Evolutionary conservation across 2,113 vertebrate species (phyloP).

Genomic region (Lipophrys pholis): DNA sequence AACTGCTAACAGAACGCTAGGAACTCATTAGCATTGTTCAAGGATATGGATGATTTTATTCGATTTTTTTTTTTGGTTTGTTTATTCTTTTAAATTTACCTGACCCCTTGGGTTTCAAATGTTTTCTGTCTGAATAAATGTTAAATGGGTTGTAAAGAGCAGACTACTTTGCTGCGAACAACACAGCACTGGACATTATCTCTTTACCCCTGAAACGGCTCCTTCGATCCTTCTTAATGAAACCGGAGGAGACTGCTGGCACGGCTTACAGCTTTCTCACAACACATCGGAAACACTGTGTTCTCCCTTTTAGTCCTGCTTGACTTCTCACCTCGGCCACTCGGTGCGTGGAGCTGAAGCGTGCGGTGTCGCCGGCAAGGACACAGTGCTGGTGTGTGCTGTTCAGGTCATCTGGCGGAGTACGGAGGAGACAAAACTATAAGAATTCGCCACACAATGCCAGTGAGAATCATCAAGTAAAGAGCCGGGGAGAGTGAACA

Average conservation of each 20-base stretch:
- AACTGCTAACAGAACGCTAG: too few relatives aligned
- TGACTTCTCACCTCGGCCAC: constrained; percentile 90
- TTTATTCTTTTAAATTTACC: neutral
- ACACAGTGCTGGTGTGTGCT: constrained; percentile 96
- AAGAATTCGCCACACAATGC: neutral
- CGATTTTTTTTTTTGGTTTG: too few relatives aligned
- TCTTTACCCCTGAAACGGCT: neutral
- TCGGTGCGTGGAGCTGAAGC: constrained; percentile 97
- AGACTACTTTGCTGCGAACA: neutral
- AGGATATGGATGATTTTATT: neutral
- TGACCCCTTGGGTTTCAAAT: neutral
- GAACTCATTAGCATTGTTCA: too few relatives aligned
- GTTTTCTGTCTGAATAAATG: neutral
- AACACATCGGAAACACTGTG: neutral
- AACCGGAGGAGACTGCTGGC: neutral
- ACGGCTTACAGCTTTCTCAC: neutral
- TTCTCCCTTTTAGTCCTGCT: constrained; percentile 8
- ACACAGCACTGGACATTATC: neutral
- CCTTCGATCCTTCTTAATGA: neutral
- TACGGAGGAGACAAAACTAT: constrained; percentile 45
- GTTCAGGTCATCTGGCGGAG: constrained; percentile 91
- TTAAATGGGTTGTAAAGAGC: neutral
- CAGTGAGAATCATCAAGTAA: constrained; percentile 3
- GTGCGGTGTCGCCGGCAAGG: constrained; percentile 89
- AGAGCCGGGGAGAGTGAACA: neutral